phyloP scores from a whole-genome alignment of 2,888 invertebrate species.

The Schizaphis graminum region DNA sequence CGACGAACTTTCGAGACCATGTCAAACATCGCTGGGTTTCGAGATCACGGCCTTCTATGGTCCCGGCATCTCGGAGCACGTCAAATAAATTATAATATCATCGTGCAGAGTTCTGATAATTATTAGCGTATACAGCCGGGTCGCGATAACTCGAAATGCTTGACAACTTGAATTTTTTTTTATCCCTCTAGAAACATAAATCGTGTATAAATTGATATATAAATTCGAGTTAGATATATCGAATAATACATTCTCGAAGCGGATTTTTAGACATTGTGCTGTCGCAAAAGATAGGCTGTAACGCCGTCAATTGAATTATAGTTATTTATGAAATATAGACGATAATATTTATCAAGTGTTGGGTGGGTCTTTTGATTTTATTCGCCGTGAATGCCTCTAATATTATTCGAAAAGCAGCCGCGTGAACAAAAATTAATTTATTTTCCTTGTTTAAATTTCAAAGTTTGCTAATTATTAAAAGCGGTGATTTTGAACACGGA shows the following conservation, averaged over 20 bases:
- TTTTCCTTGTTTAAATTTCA: background rate
- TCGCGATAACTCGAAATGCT: too few relatives aligned
- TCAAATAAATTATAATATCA: background rate
- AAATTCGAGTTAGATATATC: too few relatives aligned
- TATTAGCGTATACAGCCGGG: too few relatives aligned
- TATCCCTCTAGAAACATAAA: too few relatives aligned
- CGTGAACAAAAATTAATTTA: background rate
- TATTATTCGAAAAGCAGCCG: background rate
- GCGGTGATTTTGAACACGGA: background rate
- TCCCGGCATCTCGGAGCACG: background rate
- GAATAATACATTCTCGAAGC: too few relatives aligned
- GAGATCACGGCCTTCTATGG: background rate
- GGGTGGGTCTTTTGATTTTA: background rate
- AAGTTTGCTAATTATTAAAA: background rate
- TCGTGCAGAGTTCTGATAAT: background rate
- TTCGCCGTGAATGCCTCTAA: background rate
- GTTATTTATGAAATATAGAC: background rate
- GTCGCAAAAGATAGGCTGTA: too few relatives aligned
- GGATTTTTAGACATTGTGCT: too few relatives aligned
- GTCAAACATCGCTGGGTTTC: background rate
- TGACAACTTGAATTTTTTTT: too few relatives aligned
- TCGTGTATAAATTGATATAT: background rate
- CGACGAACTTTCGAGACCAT: background rate
- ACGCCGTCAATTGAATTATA: too few relatives aligned
- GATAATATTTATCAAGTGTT: background rate